Evolutionary conservation across 2,888 invertebrate species (phyloP).

Genomic region (Aquatica leii): DNA sequence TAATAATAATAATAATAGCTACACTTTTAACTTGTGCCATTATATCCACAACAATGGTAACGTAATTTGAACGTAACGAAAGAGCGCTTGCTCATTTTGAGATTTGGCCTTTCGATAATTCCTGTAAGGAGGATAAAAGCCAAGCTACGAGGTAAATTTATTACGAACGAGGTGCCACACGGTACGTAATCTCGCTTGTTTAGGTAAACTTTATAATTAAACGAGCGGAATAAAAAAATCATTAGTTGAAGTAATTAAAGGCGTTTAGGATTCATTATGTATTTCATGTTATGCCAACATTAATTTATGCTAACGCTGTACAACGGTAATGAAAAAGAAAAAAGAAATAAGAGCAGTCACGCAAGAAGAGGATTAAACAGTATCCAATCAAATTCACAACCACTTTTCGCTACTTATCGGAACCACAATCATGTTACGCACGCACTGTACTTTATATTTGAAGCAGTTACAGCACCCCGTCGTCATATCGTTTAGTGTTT

Average conservation of each 20-base stretch:
- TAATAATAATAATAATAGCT: constrained; percentile 37
- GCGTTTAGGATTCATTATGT: constrained; percentile 24
- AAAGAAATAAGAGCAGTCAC: constrained; percentile 48
- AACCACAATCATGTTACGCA: constrained; percentile 42
- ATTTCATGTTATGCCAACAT: constrained; percentile 30
- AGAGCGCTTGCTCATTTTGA: neutral
- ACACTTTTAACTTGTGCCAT: constrained; percentile 40
- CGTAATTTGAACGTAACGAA: neutral
- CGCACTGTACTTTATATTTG: constrained; percentile 17
- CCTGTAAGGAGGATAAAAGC: too few relatives aligned
- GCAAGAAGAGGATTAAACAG: constrained; percentile 54
- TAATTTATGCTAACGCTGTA: constrained; percentile 35
- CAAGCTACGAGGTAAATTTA: too few relatives aligned
- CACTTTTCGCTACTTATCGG: constrained; percentile 52
- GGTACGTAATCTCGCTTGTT: neutral
- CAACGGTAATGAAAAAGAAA: constrained; percentile 34
- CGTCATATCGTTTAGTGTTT: constrained; percentile 29
- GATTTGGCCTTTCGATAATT: too few relatives aligned
- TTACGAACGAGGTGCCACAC: neutral
- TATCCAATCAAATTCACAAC: constrained; percentile 53
- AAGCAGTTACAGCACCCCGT: constrained; percentile 25
- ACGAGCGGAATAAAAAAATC: neutral
- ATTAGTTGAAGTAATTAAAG: constrained; percentile 23
- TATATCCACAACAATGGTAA: constrained; percentile 10
- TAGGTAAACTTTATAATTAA: too few relatives aligned